Conservation (phyloP, 2,888 invertebrate species). For the Calameuta filiformis region DNA sequence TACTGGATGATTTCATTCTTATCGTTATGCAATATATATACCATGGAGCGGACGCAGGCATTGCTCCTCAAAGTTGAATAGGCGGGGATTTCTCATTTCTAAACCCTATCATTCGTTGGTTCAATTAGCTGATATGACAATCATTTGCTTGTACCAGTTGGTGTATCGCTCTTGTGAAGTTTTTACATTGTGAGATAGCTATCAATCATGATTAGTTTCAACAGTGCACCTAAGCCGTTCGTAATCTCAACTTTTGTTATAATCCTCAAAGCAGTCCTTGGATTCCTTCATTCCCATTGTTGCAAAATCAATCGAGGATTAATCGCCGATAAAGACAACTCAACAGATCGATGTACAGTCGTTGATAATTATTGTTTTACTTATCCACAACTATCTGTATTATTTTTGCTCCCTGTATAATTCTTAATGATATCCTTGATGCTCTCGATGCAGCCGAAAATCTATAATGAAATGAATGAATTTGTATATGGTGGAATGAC, state of each 20-base stretch:
- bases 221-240: not conserved
- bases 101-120: not conserved
- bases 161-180: not conserved
- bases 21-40: constrained; percentile 33
- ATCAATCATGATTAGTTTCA: not conserved
- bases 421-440: constrained; percentile 30
- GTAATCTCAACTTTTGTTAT: not conserved
- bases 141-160: not conserved
- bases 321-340: not conserved
- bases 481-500: not conserved
- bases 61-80: not conserved
- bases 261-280: not conserved
- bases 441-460: constrained; percentile 38
- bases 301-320: not conserved
- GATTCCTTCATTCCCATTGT: not conserved
- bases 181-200: not conserved
- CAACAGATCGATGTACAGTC: not conserved
- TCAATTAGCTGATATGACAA: not conserved
- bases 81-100: not conserved
- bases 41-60: constrained; percentile 37
- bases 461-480: constrained; percentile 27
- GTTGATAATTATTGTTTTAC: not conserved
- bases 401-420: constrained; percentile 20
- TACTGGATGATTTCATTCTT: not conserved
- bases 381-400: not conserved